Conservation (phyloP, 2,113 vertebrate species). For the Corythoichthys intestinalis region DNA sequence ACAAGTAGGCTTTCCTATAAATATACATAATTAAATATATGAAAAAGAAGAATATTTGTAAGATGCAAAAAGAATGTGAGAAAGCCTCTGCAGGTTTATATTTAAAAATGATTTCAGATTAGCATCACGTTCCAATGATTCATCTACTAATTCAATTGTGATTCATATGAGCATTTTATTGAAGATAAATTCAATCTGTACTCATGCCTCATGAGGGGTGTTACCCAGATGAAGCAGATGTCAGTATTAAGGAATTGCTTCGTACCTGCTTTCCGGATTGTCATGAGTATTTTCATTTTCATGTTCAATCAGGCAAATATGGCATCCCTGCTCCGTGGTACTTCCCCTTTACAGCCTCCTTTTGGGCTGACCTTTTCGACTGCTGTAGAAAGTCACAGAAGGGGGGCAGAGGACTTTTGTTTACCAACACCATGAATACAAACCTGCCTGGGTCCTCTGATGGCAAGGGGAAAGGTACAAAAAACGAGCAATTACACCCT, state of each 20-base stretch:
- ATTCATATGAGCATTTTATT: not conserved
- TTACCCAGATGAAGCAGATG: not conserved
- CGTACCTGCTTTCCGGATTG: not conserved
- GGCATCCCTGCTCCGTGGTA: slow-evolving; percentile 89
- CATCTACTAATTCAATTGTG: not conserved
- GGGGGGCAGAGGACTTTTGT: slow-evolving; percentile 68
- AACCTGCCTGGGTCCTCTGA: slow-evolving; percentile 63
- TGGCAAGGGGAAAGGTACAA: slow-evolving; percentile 62
- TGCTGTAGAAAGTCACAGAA: slow-evolving; percentile 57
- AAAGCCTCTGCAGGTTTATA: not conserved
- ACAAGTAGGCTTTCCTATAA: not conserved
- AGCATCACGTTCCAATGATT: not conserved
- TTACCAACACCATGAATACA: slow-evolving; percentile 82
- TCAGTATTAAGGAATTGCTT: not conserved
- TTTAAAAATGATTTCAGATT: not conserved
- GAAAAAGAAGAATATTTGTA: not conserved
- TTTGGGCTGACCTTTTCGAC: slow-evolving; percentile 78
- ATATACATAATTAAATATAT: not conserved
- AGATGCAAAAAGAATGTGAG: no score
- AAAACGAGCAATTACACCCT: not conserved
- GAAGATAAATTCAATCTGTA: not conserved
- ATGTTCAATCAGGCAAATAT: slow-evolving; percentile 79
- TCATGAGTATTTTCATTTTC: slow-evolving; percentile 1
- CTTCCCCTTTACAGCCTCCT: slow-evolving; percentile 88
- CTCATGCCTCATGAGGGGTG: not conserved